Evolutionary conservation across 2,113 vertebrate species (phyloP).

Genomic region (Empidonax alnorum): DNA sequence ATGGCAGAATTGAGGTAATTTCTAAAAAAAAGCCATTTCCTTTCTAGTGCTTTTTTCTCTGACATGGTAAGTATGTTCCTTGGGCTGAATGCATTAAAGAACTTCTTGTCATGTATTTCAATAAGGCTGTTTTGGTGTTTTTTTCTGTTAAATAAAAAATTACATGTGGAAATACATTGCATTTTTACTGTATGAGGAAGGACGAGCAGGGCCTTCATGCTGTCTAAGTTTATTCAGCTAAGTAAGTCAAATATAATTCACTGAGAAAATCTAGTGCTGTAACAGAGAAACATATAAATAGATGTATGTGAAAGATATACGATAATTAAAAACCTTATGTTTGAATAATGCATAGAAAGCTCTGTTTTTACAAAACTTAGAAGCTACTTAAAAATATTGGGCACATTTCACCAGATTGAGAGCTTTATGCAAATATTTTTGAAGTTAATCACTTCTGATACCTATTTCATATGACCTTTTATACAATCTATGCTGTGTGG

Average conservation of each 20-base stretch:
- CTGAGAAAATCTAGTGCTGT: background rate
- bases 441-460: background rate
- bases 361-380: background rate
- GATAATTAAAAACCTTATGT: background rate
- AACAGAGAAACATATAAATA: background rate
- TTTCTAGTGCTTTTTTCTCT: background rate
- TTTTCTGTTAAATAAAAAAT: background rate
- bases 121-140: background rate
- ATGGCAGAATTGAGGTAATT: background rate
- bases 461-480: background rate
- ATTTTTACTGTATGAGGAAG: background rate
- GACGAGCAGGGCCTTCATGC: background rate
- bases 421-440: background rate
- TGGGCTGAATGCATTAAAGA: background rate
- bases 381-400: background rate
- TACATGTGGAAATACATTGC: background rate
- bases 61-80: background rate
- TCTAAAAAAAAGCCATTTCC: background rate
- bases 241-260: background rate
- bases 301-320: background rate
- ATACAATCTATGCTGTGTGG: background rate
- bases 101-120: background rate
- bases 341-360: background rate
- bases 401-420: background rate
- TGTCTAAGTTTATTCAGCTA: background rate